Evolutionary conservation across 1,140 invertebrate species (phyloP), one percentile per base, ranked within the genome.

Genomic region (Scaptomyza montana): DNA sequence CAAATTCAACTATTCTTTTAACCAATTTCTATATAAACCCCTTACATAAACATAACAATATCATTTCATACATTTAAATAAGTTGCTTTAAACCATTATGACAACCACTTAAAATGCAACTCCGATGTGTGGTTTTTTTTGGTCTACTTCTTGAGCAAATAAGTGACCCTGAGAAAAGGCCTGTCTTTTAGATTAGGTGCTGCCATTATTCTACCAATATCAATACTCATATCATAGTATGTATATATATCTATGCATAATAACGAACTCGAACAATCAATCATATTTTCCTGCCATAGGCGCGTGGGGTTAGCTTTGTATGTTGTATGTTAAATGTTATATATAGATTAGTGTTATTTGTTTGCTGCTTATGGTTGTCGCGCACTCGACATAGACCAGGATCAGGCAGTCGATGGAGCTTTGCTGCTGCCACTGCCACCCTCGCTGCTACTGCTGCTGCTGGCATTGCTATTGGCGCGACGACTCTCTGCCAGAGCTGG

Each of bases 281-380:
- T 82, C 78, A 87, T 33, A 79, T 89, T 87, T 87, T 79, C 84
- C 82, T 89, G 79, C 78, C 76, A 79, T 89, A 82, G 82, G 84
- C 82, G 80, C 77, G 81, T 87, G 79, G 84, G 84, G 57, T 79
- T 89, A 89, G 77, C 74, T 75, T 89, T 71, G 55, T 75, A 50
- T 56, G 25, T 74, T 43, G 3, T 43, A 36, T 36, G 8, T 36
- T 8, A 8, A 36, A 2, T 21, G 21, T 25, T 1, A 2, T 36
- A 36, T 47, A 28, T 64, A 16, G 16, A 63, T 43, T 57, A 56
- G 73, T 77, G 30, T 62, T 68, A 53, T 55, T 60, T 53, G 61
- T 64, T 71, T 59, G 30, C 3, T 41, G 50, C 53, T 78, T 71
- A 85, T 10, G 64, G 67, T 59, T 78, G 84, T 61, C 82, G 71